phyloP scores from a whole-genome alignment of 2,797 vertebrate genomes.

The Chaetodon trifasciatus region DNA sequence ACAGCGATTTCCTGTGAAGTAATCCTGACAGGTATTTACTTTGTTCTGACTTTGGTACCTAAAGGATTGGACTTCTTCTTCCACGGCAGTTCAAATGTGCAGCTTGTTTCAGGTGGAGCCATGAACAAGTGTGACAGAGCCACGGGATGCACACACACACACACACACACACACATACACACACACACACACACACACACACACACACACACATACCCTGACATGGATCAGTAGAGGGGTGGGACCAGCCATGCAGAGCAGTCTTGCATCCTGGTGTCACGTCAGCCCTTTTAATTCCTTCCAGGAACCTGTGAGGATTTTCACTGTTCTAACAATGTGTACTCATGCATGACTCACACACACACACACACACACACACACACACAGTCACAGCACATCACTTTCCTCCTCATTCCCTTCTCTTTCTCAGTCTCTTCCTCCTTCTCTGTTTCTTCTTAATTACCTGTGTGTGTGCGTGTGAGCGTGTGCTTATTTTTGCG shows the following conservation, averaged over 20 bases:
- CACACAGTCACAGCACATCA: conserved; percentile 5
- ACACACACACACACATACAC: conserved; percentile 27
- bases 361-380: conserved; percentile 25
- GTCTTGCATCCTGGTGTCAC: conserved; percentile 86
- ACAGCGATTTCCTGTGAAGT: background rate
- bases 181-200: conserved; percentile 39
- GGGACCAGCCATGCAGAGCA: conserved; percentile 64
- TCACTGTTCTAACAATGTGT: conserved; percentile 83
- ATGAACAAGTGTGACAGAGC: conserved; percentile 19
- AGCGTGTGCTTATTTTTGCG: background rate
- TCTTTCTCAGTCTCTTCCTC: background rate
- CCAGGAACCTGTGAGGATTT: conserved; percentile 86
- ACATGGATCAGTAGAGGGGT: conserved; percentile 58
- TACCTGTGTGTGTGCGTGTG: background rate
- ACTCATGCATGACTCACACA: conserved; percentile 83
- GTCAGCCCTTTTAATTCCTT: conserved; percentile 81
- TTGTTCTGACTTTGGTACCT: background rate
- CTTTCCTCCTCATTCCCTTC: conserved; percentile 19
- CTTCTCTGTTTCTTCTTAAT: background rate
- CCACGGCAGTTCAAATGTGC: background rate
- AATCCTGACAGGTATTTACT: background rate
- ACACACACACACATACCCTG: conserved; percentile 49
- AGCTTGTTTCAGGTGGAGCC: conserved; percentile 23
- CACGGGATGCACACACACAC: conserved; percentile 24
- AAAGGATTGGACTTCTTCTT: background rate